Evolutionary conservation across 2,888 invertebrate genomes (phyloP).

Genomic region (Acronicta aceris): DNA sequence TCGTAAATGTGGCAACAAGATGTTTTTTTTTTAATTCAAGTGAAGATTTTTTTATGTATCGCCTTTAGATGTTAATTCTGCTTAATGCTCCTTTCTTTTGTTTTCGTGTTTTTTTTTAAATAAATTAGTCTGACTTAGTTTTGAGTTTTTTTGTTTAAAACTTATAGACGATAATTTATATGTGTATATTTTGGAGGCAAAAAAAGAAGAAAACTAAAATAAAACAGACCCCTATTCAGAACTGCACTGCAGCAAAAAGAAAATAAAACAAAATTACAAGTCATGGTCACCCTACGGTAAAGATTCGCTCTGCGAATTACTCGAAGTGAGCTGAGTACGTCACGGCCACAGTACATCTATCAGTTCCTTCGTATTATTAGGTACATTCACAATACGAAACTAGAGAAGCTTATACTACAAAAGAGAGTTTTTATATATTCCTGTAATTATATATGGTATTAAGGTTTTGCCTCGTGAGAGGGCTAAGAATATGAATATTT

Average conservation of each 20-base stretch:
- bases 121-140: too few species aligned
- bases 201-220: background rate
- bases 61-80: too few species aligned
- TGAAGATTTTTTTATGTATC: too few species aligned
- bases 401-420: constrained; percentile 12
- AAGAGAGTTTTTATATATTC: constrained; percentile 9
- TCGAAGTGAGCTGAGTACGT: constrained; percentile 53
- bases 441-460: background rate
- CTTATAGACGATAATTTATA: too few species aligned
- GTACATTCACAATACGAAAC: constrained; percentile 29
- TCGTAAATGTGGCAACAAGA: too few species aligned
- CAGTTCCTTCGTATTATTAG: constrained; percentile 39
- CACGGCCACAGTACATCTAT: constrained; percentile 55
- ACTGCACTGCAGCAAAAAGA: background rate
- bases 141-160: too few species aligned
- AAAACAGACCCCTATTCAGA: background rate
- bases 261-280: background rate
- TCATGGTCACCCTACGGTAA: constrained; percentile 35
- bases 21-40: too few species aligned
- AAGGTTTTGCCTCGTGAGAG: too few species aligned
- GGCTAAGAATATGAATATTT: too few species aligned
- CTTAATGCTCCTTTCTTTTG: too few species aligned
- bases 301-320: constrained; percentile 51
- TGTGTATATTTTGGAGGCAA: too few species aligned
- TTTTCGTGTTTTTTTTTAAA: too few species aligned